Evolutionary conservation across 2,888 invertebrate genomes (phyloP), one percentile per base, ranked within the genome.

Genomic region (Melieria crassipennis): DNA sequence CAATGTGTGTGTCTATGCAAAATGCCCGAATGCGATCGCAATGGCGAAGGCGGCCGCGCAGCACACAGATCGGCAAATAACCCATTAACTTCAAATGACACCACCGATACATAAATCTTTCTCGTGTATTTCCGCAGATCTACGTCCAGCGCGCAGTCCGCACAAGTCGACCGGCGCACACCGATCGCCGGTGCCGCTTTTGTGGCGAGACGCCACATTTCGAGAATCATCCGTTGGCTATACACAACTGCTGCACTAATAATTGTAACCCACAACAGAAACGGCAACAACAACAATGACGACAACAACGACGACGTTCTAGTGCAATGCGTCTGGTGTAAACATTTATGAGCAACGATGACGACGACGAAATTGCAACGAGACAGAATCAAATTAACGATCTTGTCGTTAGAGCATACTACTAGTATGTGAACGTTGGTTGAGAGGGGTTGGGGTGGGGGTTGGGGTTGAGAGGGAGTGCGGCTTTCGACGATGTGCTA

Each of bases 31-130:
- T 63, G 45, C 45, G 16, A 13, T 16, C 16, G 16, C 16, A 16
- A 48, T 46, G 65, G 11, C 60, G 30, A 55, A 46, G 30, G 65
- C 56, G 30, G 52, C 57, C 13, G 64, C 48, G 46, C 7, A 16
- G 66, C 48, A 43, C 50, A n/a, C 7, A 72, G 64, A 67, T 69
- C 65, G 64, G 76, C 77, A 78, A 79, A 80, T 79, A 81, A 80
- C 79, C 82, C 83, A 83, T 83, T 83, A 83, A 83, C 79, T 81
- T 78, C 79, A 83, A 83, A 81, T 83, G 83, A 83, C 83, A 83
- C 81, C 79, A 76, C 74, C 73, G 76, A 76, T 76, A 78, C 83
- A 83, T 83, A 83, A 83, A 83, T 83, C 83, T 81, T 77, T 13
- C 57, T 64, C 60, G 58, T 67, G 56, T 42, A 13, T 43, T 55